Evolutionary conservation across 2,113 vertebrate genomes (phyloP), one percentile per base, ranked within the genome.

Genomic region (Buteo buteo): DNA sequence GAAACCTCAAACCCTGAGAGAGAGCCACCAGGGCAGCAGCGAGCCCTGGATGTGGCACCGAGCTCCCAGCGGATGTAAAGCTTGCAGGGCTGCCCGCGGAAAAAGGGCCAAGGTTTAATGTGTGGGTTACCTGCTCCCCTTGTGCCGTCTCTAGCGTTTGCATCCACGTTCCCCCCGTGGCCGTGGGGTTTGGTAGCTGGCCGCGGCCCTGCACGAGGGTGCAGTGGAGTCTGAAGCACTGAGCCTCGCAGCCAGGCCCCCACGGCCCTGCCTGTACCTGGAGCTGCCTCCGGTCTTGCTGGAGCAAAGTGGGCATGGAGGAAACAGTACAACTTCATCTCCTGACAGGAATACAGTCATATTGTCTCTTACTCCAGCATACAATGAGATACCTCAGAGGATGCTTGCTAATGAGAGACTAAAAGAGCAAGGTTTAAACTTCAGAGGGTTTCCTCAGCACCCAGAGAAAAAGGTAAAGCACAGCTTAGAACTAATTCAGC

Each of bases 1-100:
- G 91, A 94, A 95, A 26, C 94, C 87, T 96, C 93, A 52, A 82
- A 64, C 79, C 36, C 26, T 54, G 97, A 28, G 34, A 94, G 73
- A 61, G 96, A 97, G 92, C 82, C 28, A 16, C 78, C 50, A 57
- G 96, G 86, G 93, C 96, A 67, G 88, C 40, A 1, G 86, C 34
- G 7, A 81, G 58, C 3, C 5, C 79, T 5, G 61, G 40, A 49
- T 81, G 94, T 83, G 97, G 82, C 94, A 82, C 59, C 4, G 50
- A 42, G 97, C 90, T n/a, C n/a, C 13, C 2, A 78, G 50, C 28
- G 3, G n/a, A n/a, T 16, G 7, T 4, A 6, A 7, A 42, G 86
- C 55, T 16, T 6, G 2, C 15, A 1, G 81, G 16, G 38, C 14
- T 65, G 64, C 10, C 52, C 1, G 0, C 2, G 8, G 44, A 50